phyloP scores from a whole-genome alignment of 2,888 invertebrate species.

The Eugnorisma glareosa region DNA sequence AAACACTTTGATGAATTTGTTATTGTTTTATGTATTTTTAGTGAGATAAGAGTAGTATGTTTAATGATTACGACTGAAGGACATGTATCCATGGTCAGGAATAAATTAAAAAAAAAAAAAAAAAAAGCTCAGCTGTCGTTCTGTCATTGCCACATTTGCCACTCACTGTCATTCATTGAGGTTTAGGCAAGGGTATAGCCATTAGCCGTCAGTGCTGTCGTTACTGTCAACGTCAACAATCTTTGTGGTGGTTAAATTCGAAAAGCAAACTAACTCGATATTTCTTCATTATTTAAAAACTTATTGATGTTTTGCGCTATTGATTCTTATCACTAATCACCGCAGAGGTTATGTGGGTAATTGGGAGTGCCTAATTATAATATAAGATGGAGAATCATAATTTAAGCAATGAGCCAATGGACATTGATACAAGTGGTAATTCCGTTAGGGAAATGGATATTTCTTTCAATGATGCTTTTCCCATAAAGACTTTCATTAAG shows the following conservation, averaged over 20 bases:
- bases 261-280: constrained; percentile 3
- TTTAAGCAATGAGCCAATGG: constrained; percentile 85
- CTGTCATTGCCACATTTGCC: background rate
- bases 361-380: background rate
- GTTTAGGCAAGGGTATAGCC: too few species aligned
- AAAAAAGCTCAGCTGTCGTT: background rate
- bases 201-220: too few species aligned
- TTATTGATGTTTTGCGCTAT: background rate
- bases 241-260: constrained; percentile 48
- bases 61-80: too few species aligned
- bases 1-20: too few species aligned
- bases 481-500: constrained; percentile 31
- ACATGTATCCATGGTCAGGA: too few species aligned
- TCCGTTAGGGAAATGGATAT: constrained; percentile 81
- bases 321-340: background rate
- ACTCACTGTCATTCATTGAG: too few species aligned
- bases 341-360: constrained; percentile 1
- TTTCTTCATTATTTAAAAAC: background rate
- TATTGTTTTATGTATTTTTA: too few species aligned
- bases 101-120: too few species aligned
- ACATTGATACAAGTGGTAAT: constrained; percentile 82
- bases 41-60: too few species aligned
- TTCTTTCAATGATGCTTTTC: constrained; percentile 71
- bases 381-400: constrained; percentile 69
- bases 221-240: background rate